Percentiles rank a stretch among this genome's conserved stretches.
phyloP scores from a whole-genome alignment of 2,797 vertebrate species.

The Varecia variegata region DNA sequence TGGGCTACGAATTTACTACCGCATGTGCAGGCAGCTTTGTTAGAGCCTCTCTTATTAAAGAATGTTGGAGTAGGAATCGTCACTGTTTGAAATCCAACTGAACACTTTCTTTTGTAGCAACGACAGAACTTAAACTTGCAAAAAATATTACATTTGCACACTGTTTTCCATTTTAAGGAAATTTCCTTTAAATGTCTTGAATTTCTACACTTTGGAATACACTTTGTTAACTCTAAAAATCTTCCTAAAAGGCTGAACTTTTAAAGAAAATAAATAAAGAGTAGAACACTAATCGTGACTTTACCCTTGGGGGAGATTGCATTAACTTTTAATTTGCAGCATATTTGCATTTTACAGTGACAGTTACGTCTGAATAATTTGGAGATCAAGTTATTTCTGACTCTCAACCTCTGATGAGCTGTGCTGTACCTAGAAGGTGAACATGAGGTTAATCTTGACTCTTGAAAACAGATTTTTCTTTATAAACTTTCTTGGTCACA shows the following conservation, averaged over 20 bases:
- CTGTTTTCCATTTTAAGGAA: slow-evolving; percentile 33
- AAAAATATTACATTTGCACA: background rate
- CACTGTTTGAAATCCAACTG: slow-evolving; percentile 72
- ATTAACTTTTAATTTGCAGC: slow-evolving; percentile 73
- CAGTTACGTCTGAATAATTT: slow-evolving; percentile 62
- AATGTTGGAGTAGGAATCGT: slow-evolving; percentile 62
- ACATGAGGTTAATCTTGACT: slow-evolving; percentile 13
- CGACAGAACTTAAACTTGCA: slow-evolving; percentile 13
- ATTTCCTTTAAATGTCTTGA: background rate
- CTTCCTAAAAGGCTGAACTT: slow-evolving; percentile 9
- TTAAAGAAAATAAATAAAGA: slow-evolving; percentile 27
- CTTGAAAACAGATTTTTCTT: slow-evolving; percentile 33
- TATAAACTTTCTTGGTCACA: background rate
- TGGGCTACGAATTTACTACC: slow-evolving; percentile 47
- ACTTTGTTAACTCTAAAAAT: slow-evolving; percentile 25
- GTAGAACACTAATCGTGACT: background rate
- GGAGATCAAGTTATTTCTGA: slow-evolving; percentile 54
- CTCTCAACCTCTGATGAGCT: slow-evolving; percentile 48
- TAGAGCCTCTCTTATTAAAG: slow-evolving; percentile 59
- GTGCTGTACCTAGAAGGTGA: background rate
- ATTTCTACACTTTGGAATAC: background rate
- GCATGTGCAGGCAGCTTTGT: slow-evolving; percentile 59
- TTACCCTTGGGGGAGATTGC: slow-evolving; percentile 2
- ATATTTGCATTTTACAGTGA: slow-evolving; percentile 60
- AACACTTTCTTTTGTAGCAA: slow-evolving; percentile 29